Conservation (phyloP, 2,113 vertebrate species). For the Chloropsis hardwickii region DNA sequence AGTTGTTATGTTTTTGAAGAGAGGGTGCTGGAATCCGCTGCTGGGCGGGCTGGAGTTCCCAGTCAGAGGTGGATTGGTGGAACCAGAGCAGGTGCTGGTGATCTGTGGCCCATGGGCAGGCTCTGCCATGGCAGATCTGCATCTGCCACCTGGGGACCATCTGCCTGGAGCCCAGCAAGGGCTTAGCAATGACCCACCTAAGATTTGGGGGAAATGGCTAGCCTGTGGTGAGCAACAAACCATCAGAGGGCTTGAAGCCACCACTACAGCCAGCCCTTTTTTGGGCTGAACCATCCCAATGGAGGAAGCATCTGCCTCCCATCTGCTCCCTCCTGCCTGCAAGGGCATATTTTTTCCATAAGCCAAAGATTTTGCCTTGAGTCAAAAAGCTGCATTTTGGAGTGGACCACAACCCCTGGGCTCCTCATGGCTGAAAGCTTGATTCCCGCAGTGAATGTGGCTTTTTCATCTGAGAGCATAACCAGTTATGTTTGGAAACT, state of each 20-base stretch:
- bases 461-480: not conserved
- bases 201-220: not conserved
- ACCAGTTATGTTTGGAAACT: not conserved
- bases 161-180: not conserved
- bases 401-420: not conserved
- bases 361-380: not conserved
- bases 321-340: not conserved
- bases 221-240: not conserved
- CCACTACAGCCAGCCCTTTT: not conserved
- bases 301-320: not conserved
- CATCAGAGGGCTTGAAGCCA: not conserved
- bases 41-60: not conserved
- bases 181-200: not conserved
- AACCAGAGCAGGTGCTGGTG: not conserved
- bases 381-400: not conserved
- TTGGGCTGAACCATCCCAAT: not conserved
- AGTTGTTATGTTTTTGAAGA: not conserved
- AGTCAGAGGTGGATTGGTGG: not conserved
- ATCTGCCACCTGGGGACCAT: not conserved
- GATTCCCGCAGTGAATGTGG: not conserved
- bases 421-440: not conserved
- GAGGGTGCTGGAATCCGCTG: not conserved
- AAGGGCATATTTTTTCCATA: not conserved
- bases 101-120: rapidly evolving
- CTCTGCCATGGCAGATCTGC: not conserved